Evolutionary conservation across 2,113 vertebrate species (phyloP), one percentile per base, ranked within the genome.

Genomic region (Romanogobio albipinnatus): DNA sequence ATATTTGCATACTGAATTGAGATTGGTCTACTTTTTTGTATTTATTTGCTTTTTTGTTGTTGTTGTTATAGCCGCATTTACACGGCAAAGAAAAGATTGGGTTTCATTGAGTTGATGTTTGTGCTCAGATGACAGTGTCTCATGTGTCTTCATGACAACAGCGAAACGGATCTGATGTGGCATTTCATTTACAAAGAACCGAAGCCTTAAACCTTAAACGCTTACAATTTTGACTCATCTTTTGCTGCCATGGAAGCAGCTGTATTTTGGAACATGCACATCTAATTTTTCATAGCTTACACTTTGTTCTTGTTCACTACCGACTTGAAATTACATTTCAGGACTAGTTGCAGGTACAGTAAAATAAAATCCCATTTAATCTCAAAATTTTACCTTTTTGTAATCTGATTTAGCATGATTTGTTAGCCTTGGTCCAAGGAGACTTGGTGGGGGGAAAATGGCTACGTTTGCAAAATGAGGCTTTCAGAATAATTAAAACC

Each of bases 401-500:
- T 89, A 90, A 92, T 89, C 87, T 88, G 81, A 83, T 89, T 91
- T 93, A 91, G 90, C 91, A 89, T 85, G 90, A 92, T 91, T 93
- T 90, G 87, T 90, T 91, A 92, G 90, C 89, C 86, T 79, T 73
- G 77, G 62, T 91, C 89, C 90, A 91, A 91, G 85, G 86, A 87
- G 39, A 84, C 86, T 84, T 79, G 61, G 61, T 75, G 87, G 87
- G 89, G 76, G 87, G 88, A 82, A 93, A 94, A 92, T 85, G 87
- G 91, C 90, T 80, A 87, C 85, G 89, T 92, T 88, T 90, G 93
- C 92, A 93, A 90, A 94, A 91, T 88, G 70, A 87, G 75, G 91
- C 92, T 94, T 90, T 94, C 92, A 94, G 92, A 92, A 93, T 94
- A 94, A 95, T 95, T 94, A 94, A 93, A 94, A 87, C 90, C 91